Percentiles rank a stretch among this genome's conserved stretches.
Conservation (phyloP, 2,888 invertebrate genomes). For the Andrena minutula region DNA sequence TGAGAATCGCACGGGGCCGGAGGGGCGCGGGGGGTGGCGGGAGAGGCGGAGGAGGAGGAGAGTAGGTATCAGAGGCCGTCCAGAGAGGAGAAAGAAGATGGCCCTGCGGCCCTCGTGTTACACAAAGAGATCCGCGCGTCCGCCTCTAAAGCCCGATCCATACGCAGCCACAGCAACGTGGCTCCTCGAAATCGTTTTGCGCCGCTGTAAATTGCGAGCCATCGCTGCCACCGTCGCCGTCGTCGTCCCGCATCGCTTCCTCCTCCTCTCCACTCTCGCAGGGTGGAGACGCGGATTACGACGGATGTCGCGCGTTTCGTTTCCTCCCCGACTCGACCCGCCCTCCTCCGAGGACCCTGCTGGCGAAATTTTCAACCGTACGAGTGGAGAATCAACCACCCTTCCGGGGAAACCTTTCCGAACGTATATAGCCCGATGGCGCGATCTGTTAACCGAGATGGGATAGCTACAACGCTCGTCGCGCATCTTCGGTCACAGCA, state of each 20-base stretch:
- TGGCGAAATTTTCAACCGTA: not conserved
- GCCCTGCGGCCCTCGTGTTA: constrained; percentile 71
- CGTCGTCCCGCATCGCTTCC: constrained; percentile 8
- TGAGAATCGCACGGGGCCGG: constrained; percentile 18
- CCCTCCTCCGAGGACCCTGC: not conserved
- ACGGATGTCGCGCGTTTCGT: not conserved
- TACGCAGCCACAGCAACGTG: constrained; percentile 61
- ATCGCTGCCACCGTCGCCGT: constrained; percentile 26
- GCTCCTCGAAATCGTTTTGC: constrained; percentile 64
- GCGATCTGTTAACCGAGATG: too few relatives aligned
- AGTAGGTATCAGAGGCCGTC: constrained; percentile 65
- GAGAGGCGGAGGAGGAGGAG: constrained; percentile 28
- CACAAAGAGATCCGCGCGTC: constrained; percentile 74
- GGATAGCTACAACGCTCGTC: too few relatives aligned
- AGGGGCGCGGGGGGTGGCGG: constrained; percentile 4
- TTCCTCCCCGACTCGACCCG: not conserved
- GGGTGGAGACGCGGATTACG: not conserved
- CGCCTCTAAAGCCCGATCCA: constrained; percentile 71
- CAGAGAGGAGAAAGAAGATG: constrained; percentile 73
- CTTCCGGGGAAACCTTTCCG: not conserved
- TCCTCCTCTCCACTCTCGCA: constrained; percentile 1
- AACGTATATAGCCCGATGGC: too few relatives aligned
- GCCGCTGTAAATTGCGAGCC: constrained; percentile 64
- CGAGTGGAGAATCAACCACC: not conserved
- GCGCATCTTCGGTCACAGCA: too few relatives aligned